Evolutionary conservation across 1,140 invertebrate species (phyloP).

Genomic region (Saccostrea echinata): DNA sequence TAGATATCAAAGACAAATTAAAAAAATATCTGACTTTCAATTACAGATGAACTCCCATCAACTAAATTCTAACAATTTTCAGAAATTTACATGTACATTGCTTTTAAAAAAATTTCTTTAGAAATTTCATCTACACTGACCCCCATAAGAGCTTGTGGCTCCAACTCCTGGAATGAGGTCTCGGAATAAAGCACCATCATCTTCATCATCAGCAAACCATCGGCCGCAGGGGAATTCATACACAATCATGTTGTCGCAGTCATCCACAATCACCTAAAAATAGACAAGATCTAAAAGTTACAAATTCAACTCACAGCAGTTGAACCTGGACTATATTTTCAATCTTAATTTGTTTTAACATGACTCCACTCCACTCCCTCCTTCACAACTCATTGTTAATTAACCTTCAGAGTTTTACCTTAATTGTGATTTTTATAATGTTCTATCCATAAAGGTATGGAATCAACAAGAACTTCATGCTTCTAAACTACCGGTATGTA

Average conservation of each 20-base stretch:
- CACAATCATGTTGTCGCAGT: constrained; percentile 72
- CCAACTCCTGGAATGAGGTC: constrained; percentile 72
- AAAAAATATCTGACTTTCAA: neutral
- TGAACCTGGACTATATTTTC: neutral
- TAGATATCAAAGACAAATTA: neutral
- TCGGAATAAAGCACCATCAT: constrained; percentile 76
- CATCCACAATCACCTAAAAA: constrained; percentile 77
- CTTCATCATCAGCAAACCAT: constrained; percentile 78
- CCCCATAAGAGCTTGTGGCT: constrained; percentile 54
- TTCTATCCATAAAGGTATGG: too few relatives aligned
- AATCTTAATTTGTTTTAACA: too few relatives aligned
- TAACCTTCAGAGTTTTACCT: neutral
- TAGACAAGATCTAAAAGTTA: neutral
- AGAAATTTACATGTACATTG: too few relatives aligned
- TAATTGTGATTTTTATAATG: too few relatives aligned
- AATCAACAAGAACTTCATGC: too few relatives aligned
- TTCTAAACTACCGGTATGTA: too few relatives aligned
- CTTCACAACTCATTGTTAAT: neutral
- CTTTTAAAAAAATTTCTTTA: too few relatives aligned
- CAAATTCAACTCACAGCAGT: neutral
- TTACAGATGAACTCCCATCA: neutral
- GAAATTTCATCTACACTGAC: neutral
- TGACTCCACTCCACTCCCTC: too few relatives aligned
- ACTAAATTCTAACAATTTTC: neutral
- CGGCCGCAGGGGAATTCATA: constrained; percentile 77